Evolutionary conservation across 2,113 vertebrate genomes (phyloP), one percentile per base, ranked within the genome.

Genomic region (Prochilodus magdalenae): DNA sequence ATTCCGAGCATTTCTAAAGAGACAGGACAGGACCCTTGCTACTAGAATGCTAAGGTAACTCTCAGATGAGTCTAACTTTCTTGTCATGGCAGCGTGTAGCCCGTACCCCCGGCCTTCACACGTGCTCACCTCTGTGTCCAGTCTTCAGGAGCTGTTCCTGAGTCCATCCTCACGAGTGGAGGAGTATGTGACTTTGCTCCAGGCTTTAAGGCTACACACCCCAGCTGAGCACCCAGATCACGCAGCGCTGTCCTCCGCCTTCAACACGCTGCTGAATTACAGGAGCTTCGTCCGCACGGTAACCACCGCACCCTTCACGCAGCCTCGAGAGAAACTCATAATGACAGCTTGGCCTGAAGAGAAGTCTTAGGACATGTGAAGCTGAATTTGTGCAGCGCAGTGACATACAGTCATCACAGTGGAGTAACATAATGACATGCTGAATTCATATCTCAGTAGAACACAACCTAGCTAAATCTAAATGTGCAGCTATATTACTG

Each of bases 1-100:
- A 4, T 97, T 97, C 79, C 89, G 96, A 30, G 93, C 93, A 55
- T 97, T 97, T 89, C 80, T 97, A 86, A 95, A 94, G 88, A 94
- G 93, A 83, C 87, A 89, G 0, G 94, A 97, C 86, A 90, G 91
- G 82, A 96, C 93, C 0, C 76, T 93, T 3, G 75, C 86, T 14
- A 96, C 95, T 27, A 90, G 93, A 79, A 97, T 96, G 95, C 86
- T 96, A 83, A 96, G 95, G 96, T 97, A 87, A 69, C 26, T 18
- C 18, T 74, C 0, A 27, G n/a, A 74, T n/a, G 1, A 10, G 15
- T 73, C 22, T 36, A 12, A 2, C 74, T 75, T 44, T 33, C 14
- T 22, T 29, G n/a, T 33, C 20, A 1, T 66, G 7, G 0, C 5
- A 70, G 47, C 27, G 51, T n/a, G 62, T 0, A 36, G 0, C 13